Evolutionary conservation across 2,888 invertebrate genomes (phyloP), one percentile per base, ranked within the genome.

Genomic region (Patella caerulea): DNA sequence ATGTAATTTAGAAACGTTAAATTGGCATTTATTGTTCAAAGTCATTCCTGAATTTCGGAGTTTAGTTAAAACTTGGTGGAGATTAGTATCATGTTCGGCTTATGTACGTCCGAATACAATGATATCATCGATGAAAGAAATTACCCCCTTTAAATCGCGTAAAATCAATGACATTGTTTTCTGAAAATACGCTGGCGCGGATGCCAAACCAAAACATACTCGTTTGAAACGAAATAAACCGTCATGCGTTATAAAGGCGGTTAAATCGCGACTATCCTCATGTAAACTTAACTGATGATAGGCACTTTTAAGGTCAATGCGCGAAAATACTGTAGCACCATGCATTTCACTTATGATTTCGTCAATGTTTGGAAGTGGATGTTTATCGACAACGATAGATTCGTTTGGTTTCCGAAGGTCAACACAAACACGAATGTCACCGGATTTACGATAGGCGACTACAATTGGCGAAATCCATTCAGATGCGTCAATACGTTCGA

Each of bases 401-500:
- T 73, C 34, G 29, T 73, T 73, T 9, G 29, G 19, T 17, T 54
- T 34, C 5, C 74, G 15, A 3, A 73, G 54, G 19, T 73, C 74
- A 3, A 70, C 17, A 15, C 74, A 55, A 11, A 73, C 9, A 3
- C 74, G 11, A 14, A 73, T 73, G 14, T 69, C 9, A 29, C 17
- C 24, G 2, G 34, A 12, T 14, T 73, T 73, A 11, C 7, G 11
- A 24, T 29, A 65, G n/a, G 45, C 65, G 12, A 73, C 74, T 12
- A 70, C 70, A 54, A 73, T 24, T 0, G 55, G 34, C 17, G 19
- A 19, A 2, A 74, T 11, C 74, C 74, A 74, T n/a, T 71, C 71
- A n/a, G 24, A 74, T 4, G 73, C 54, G n/a, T 73, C 73, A n/a
- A 73, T 65, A 12, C 65, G 2, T 55, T 73, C 73, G 17, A 73